Percentiles rank a stretch among this genome's conserved stretches.
phyloP scores from a whole-genome alignment of 1,140 invertebrate genomes.

The Bombus balteatus region DNA sequence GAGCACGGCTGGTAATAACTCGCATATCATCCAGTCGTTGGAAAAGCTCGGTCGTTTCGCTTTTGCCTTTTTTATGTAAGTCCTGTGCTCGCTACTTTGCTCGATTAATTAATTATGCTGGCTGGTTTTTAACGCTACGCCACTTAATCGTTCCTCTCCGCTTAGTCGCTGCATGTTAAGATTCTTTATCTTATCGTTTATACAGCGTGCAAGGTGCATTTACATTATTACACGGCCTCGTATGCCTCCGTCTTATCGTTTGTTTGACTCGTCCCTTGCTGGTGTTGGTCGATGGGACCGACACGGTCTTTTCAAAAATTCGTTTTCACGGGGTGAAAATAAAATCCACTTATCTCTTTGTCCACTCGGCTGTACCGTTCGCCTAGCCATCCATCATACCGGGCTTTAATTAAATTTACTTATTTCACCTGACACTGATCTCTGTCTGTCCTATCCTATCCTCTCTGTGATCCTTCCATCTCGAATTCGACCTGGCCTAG shows the following conservation, averaged over 20 bases:
- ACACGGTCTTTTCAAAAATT: neutral
- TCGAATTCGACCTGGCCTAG: constrained; percentile 6
- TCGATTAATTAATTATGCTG: constrained; percentile 31
- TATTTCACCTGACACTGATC: constrained; percentile 16
- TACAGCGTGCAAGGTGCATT: constrained; percentile 1
- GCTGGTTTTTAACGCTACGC: constrained; percentile 19
- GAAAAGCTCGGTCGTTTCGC: neutral
- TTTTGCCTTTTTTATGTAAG: neutral
- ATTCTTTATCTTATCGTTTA: constrained; percentile 21
- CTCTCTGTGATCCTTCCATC: neutral
- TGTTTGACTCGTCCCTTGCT: neutral
- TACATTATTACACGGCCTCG: constrained; percentile 23
- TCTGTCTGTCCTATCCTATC: neutral
- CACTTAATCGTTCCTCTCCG: constrained; percentile 23
- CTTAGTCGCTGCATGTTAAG: neutral
- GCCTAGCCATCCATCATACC: constrained; percentile 16
- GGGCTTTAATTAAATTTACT: constrained; percentile 47
- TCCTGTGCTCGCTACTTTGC: neutral
- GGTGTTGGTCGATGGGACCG: too few relatives aligned
- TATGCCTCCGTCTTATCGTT: neutral
- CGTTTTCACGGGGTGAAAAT: neutral
- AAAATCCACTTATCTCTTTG: constrained; percentile 41
- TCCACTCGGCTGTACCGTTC: constrained; percentile 16
- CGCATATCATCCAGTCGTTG: neutral
- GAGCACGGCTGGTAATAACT: neutral